Base-by-base conservation (phyloP, 2,797 vertebrate species). In the Poliocrania exsul region DNA sequence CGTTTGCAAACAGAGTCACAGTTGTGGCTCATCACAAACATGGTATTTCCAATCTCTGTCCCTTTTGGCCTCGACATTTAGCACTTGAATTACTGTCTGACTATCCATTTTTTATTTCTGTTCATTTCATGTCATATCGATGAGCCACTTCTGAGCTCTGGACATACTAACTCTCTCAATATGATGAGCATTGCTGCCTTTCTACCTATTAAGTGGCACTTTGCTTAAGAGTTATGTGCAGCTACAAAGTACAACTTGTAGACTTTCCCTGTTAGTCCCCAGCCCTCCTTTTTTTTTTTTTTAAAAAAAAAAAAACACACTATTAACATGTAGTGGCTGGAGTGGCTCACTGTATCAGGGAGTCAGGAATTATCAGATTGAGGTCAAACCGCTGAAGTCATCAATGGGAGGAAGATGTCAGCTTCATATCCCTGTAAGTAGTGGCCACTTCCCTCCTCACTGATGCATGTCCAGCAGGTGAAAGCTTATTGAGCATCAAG, bases 381-480 rank as follows among this genome's bases (percentile, higher is more conserved):
- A 47, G 5, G 12, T 40, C 23, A 85, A 85, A 72, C 2, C 31
- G 49, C 0, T 69, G 35, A 53, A 92, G 11, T 7, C 0, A 0
- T 18, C 19, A 75, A 28, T 5, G 51, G 26, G 17, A 86, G 12
- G 18, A 80, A 40, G 9, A 4, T 6, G 26, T 12, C 11, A 70
- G 29, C 8, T 88, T 37, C 24, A 5, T 11, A 25, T 20, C 13
- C 28, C 37, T 17, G 19, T 46, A 14, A 71, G 5, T 25, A 66
- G 20, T 3, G 3, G 5, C 10, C n/a, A 29, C 28, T 66, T 66
- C 33, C 29, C 8, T 66, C 47, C 15, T 62, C 4, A 40, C 16
- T 51, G 31, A 23, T 44, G 9, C 8, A 25, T 44, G 8, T 69
- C 9, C 15, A 53, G 33, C 5, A 3, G 1, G 16, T 35, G 49